A percentile compares a stretch with the other conserved stretches of the same genome.
Conservation (phyloP, 2,113 vertebrate genomes). For the Vidua chalybeata region DNA sequence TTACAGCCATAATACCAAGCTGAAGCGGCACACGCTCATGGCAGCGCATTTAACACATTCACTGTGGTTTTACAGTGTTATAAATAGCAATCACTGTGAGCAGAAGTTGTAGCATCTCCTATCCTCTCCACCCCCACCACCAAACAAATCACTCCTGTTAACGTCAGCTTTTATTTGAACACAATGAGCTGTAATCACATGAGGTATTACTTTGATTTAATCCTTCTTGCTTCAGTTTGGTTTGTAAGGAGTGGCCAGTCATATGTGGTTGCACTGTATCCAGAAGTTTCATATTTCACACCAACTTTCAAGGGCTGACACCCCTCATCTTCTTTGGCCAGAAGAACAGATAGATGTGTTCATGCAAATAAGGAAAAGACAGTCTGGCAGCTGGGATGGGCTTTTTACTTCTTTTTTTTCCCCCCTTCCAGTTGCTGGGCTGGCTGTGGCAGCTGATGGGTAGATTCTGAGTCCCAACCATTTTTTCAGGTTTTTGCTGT, state of each 20-base stretch:
- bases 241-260: constrained; percentile 24
- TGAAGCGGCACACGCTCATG: rapidly evolving
- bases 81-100: constrained; percentile 4
- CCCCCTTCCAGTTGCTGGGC: neutral
- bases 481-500: neutral
- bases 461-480: neutral
- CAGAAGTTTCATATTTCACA: neutral
- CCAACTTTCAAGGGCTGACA: neutral
- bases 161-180: constrained; percentile 44
- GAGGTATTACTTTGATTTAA: constrained; percentile 45
- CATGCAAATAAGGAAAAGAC: neutral
- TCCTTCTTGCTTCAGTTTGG: constrained; percentile 39
- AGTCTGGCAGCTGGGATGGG: neutral
- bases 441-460: neutral
- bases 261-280: neutral
- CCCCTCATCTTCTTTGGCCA: neutral
- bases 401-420: neutral
- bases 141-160: neutral
- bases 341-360: neutral
- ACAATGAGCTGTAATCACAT: constrained; percentile 50
- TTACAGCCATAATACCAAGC: neutral
- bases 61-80: neutral
- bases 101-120: constrained; percentile 10
- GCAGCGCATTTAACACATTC: neutral
- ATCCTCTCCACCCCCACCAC: neutral